Evolutionary conservation across 2,113 vertebrate species (phyloP), one percentile per base, ranked within the genome.

Genomic region (Willisornis vidua): DNA sequence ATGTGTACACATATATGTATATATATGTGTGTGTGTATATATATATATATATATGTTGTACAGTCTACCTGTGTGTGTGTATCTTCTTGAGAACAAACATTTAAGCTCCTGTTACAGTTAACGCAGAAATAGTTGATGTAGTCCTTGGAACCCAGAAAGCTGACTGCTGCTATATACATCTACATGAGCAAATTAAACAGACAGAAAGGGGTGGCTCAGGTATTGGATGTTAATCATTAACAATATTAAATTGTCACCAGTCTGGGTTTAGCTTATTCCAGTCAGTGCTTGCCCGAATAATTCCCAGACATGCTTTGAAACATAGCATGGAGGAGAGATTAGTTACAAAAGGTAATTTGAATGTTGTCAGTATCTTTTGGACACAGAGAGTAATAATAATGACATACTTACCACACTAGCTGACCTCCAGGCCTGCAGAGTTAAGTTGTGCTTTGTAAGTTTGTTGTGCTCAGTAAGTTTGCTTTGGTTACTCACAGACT

Each of bases 201-300:
- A 59, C 19, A 59, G 28, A 46, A 61, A 7, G 5, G 4, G 5
- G 14, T 19, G 26, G 4, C 20, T 85, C 7, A 35, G 19, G 4
- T 78, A 23, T 12, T 45, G 31, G 46, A 54, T 71, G 26, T 45
- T 85, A 74, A 19, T 61, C 16, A 67, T 59, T 48, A 12, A 41
- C 31, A 59, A 4, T 19, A 25, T 51, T 62, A 77, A 71, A 61
- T 49, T 62, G 5, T 62, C 19, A n/a, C 39, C 1, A 0, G 1
- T 82, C 14, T 66, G 6, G 2, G 54, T 84, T 94, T 77, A 63
- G 14, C 4, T 75, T 71, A n/a, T 75, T 88, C 31, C 25, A 43
- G 31, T 54, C 4, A 85, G 14, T 62, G 19, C 10, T 72, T 5
- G 46, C 11, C 8, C 67, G 28, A 87, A 57, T 74, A 92, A 82